These are phyloP conservation scores for Butorides virescens DNA, from an alignment of 2,113 vertebrate genomes.

Conservation along the genomic window DNA sequence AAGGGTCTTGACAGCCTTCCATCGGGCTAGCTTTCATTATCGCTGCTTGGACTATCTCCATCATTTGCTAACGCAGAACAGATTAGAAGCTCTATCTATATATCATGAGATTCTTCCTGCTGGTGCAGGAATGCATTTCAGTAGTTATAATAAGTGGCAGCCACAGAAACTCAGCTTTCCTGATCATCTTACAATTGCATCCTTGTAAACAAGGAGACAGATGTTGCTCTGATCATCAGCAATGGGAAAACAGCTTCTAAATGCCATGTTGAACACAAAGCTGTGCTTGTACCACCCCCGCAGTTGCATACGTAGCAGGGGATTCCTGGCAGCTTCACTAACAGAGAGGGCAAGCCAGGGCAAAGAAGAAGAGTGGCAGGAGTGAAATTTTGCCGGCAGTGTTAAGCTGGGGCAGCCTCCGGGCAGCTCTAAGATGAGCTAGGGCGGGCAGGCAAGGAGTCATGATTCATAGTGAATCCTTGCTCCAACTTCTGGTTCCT, in stretches of 20 bases:
- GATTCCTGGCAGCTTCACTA: slow-evolving; percentile 1
- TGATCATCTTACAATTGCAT: not conserved
- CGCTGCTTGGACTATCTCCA: not conserved
- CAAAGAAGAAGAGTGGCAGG: not conserved
- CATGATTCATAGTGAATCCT: not conserved
- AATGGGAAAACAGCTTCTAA: slow-evolving; percentile 13
- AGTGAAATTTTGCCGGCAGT: not conserved
- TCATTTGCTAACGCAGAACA: not conserved
- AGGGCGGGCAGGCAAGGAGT: not conserved
- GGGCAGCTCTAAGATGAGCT: not conserved
- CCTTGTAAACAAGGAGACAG: slow-evolving; percentile 18
- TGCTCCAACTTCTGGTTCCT: not conserved
- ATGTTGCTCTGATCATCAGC: slow-evolving; percentile 16
- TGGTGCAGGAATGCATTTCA: not conserved
- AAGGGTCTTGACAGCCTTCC: not conserved
- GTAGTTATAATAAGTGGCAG: not conserved
- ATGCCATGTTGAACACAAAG: not conserved
- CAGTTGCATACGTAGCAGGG: not conserved
- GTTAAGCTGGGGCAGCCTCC: not conserved
- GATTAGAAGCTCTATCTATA: not conserved
- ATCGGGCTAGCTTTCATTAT: not conserved
- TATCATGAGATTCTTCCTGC: not conserved
- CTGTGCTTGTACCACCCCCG: not conserved
- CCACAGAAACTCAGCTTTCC: not conserved
- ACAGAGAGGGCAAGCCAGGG: not conserved